These are phyloP conservation scores for Ailurus styani DNA, from an alignment of 2,113 vertebrate genomes.

Conservation along the genomic window DNA sequence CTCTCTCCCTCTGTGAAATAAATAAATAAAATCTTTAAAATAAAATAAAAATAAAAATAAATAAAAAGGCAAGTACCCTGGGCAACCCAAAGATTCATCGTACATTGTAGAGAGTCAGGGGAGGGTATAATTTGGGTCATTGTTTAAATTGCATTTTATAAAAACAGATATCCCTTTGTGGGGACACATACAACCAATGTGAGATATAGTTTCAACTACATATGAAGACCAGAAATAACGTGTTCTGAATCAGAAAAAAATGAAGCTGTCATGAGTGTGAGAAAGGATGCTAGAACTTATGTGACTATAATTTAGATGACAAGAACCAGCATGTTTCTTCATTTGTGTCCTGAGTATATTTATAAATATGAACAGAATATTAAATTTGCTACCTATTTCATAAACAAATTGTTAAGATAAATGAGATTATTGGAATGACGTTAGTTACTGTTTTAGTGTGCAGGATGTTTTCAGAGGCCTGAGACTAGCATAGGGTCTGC, in stretches of 20 bases:
- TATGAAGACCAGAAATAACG: background rate
- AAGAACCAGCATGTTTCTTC: background rate
- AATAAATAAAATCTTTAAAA: no score
- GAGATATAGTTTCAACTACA: background rate
- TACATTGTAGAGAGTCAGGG: background rate
- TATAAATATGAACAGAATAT: background rate
- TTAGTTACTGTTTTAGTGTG: background rate
- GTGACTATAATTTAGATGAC: background rate
- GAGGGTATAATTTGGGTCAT: background rate
- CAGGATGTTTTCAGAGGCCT: background rate
- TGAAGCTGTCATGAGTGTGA: background rate
- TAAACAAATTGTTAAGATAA: background rate
- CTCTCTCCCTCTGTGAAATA: no score
- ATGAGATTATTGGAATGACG: background rate
- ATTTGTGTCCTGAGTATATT: background rate
- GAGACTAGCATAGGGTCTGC: background rate
- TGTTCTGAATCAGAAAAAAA: background rate
- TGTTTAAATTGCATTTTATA: background rate
- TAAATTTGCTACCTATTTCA: background rate
- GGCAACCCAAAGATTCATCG: background rate
- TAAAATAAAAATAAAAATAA: no score
- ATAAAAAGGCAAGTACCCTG: background rate
- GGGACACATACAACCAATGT: background rate
- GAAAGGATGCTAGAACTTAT: background rate
- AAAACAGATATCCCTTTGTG: background rate